These are phyloP conservation scores for Holothuria glaberrima DNA, from an alignment of 35 echinoderm and acorn worm genomes.

Conservation along the genomic window DNA sequence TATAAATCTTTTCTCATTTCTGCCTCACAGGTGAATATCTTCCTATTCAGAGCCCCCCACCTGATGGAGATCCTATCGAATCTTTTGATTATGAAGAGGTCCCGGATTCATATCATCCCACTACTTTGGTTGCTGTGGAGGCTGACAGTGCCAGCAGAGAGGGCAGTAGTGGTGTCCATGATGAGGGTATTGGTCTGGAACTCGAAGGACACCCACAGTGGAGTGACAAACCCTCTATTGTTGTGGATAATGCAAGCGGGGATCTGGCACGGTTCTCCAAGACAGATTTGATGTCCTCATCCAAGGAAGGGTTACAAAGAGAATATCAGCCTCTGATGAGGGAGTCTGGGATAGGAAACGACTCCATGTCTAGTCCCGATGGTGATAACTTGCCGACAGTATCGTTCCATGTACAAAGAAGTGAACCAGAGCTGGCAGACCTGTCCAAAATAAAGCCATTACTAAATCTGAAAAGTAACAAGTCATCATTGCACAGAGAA, in stretches of 20 bases:
- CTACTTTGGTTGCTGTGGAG: conserved; percentile 12
- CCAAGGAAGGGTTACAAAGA: conserved; percentile 27
- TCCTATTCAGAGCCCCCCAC: conserved; percentile 21
- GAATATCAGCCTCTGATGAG: conserved; percentile 20
- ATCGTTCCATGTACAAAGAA: conserved; percentile 36
- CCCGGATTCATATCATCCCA: conserved; percentile 4
- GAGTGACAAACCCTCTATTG: conserved; percentile 52
- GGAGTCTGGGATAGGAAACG: conserved; percentile 20
- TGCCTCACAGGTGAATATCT: conserved; percentile 17
- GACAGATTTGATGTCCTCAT: conserved; percentile 20
- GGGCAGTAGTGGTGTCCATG: conserved; percentile 1
- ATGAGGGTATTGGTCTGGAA: conserved; percentile 70
- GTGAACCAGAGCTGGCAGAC: conserved; percentile 17
- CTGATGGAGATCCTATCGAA: conserved; percentile 1
- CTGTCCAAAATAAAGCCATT: background rate
- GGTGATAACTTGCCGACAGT: conserved; percentile 2
- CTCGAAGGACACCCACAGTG: conserved; percentile 58
- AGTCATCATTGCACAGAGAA: conserved; percentile 39
- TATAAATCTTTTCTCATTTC: background rate
- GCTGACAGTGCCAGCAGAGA: conserved; percentile 35
- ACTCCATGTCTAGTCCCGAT: conserved; percentile 33
- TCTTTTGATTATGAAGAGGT: conserved; percentile 55
- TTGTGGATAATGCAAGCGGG: conserved; percentile 35
- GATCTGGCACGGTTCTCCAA: conserved; percentile 38
- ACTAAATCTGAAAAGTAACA: background rate